Conservation (phyloP, 2,888 invertebrate genomes). For the Brachycybe producta region DNA sequence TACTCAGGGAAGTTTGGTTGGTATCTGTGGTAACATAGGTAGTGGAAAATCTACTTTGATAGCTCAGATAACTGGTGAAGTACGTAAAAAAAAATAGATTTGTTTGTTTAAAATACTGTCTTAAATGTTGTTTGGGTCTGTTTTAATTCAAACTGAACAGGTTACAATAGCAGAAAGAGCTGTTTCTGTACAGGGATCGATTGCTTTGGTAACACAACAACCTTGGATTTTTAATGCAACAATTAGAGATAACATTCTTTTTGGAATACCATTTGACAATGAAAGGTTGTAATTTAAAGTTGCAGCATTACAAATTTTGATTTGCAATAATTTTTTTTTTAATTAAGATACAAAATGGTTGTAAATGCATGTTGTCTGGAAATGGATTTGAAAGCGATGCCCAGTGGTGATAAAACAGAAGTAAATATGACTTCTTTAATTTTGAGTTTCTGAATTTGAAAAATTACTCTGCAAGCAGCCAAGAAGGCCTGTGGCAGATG, state of each 20-base stretch:
- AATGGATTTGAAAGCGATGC: constrained; percentile 36
- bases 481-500: too few relatives aligned
- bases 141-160: too few relatives aligned
- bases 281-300: constrained; percentile 22
- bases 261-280: constrained; percentile 34
- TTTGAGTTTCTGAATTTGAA: too few relatives aligned
- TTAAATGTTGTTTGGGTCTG: too few relatives aligned
- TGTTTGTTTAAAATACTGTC: too few relatives aligned
- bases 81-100: constrained; percentile 27
- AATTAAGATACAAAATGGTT: constrained; percentile 32
- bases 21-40: constrained; percentile 45
- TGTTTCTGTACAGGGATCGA: constrained; percentile 32
- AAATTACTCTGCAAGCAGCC: too few relatives aligned
- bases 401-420: constrained; percentile 39
- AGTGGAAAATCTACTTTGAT: constrained; percentile 46
- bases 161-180: constrained; percentile 27
- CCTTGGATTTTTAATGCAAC: constrained; percentile 39
- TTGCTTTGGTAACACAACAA: constrained; percentile 36
- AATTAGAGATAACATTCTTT: constrained; percentile 36
- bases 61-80: constrained; percentile 41
- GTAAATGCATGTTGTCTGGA: constrained; percentile 35
- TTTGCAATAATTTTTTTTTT: not conserved
- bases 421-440: constrained; percentile 28
- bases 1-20: constrained; percentile 40
- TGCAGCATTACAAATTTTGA: too few relatives aligned